Evolutionary conservation across 2,113 vertebrate genomes (phyloP).

Genomic region (Agapornis roseicollis): DNA sequence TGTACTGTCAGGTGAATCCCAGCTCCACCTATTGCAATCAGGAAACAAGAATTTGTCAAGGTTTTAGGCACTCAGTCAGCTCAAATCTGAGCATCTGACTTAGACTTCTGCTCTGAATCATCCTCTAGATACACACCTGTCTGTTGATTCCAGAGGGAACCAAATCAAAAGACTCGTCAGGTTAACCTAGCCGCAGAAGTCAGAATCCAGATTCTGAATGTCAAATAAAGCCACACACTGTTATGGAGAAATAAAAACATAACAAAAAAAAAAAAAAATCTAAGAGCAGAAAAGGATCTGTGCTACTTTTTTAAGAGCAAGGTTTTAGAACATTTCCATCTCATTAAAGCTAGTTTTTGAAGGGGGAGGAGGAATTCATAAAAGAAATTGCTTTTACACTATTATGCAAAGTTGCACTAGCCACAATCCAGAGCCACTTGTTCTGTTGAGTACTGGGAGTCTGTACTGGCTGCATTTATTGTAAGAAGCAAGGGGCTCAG

Average conservation of each 20-base stretch:
- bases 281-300: not conserved
- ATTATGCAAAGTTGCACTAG: not conserved
- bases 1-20: not conserved
- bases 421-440: not conserved
- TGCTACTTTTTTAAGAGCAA: not conserved
- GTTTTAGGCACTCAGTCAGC: not conserved
- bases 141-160: constrained; percentile 20
- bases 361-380: not conserved
- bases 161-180: not conserved
- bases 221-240: not conserved
- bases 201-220: not conserved
- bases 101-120: not conserved
- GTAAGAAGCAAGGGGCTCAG: not conserved
- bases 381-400: not conserved
- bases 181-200: not conserved
- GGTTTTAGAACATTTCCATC: not conserved
- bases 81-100: constrained; percentile 2
- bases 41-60: not conserved
- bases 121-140: not conserved
- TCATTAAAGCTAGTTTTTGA: not conserved
- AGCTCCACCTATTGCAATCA: not conserved
- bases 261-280: not conserved
- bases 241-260: not conserved
- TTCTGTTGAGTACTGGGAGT: not conserved
- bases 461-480: not conserved